Evolutionary conservation across 2,888 invertebrate genomes (phyloP), one percentile per base, ranked within the genome.

Genomic region (Drosophila robusta): DNA sequence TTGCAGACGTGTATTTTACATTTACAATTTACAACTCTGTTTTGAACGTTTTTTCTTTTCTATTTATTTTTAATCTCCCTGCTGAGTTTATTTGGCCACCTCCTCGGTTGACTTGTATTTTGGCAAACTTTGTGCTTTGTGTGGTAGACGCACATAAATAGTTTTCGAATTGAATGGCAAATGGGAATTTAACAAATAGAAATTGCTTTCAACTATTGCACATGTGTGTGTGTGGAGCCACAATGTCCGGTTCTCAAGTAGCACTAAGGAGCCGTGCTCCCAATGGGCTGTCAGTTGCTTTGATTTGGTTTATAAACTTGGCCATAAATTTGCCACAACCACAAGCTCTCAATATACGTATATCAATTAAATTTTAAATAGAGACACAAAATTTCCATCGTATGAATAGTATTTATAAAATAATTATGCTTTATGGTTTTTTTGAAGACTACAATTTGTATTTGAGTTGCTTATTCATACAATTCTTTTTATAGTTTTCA

Each of bases 151-250:
- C 18, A 57, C 46, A 54, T n/a, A 58, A 58, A 56, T 77, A 61
- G 68, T 69, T 78, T 72, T 49, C 32, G 46, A 60, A 49, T 77
- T 70, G 60, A 70, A 52, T 50, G 60, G 22, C 65, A 61, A 54
- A 42, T 65, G 54, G 56, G 56, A 56, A 70, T 70, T 45, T 29
- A 14, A 8, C 36, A 46, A 66, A 65, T 61, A 36, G 38, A 73
- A 62, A 67, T 39, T 36, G 51, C 46, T 65, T 57, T 65, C 42
- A 65, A 46, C 42, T 58, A 29, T n/a, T 29, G 18, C 26, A 49
- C 8, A 16, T 51, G 29, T 11, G 38, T n/a, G 49, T 47, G 22
- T 54, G 38, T 18, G 16, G 18, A 42, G 29, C 64, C 56, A 52
- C 56, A 63, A 51, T 70, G 26, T 73, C 58, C 60, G 46, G 52